Percentiles rank a stretch among this genome's conserved stretches.
phyloP scores from a whole-genome alignment of 1,140 invertebrate species.

The Drosophila azteca region DNA sequence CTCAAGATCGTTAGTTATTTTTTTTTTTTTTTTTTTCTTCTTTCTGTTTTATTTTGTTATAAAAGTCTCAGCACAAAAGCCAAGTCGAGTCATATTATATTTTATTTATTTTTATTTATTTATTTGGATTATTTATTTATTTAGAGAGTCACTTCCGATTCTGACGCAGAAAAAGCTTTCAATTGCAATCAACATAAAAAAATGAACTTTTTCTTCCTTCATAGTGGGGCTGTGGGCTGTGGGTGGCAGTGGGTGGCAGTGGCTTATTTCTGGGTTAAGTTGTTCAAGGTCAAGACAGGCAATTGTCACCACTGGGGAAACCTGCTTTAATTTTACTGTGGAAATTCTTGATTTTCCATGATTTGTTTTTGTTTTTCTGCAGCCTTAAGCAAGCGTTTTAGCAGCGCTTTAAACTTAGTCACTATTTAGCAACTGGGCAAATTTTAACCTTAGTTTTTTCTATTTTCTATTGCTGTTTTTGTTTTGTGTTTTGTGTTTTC shows the following conservation, averaged over 20 bases:
- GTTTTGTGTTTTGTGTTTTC: constrained; percentile 14
- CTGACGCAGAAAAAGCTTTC: constrained; percentile 18
- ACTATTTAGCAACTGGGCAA: constrained; percentile 46
- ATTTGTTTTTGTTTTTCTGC: too few relatives aligned
- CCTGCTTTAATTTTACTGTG: too few relatives aligned
- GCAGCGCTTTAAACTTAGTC: constrained; percentile 17
- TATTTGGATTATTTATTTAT: constrained; percentile 8
- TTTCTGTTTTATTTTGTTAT: neutral
- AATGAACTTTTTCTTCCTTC: constrained; percentile 1
- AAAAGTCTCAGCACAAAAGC: constrained; percentile 29
- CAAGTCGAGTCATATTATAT: constrained; percentile 21
- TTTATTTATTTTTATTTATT: neutral
- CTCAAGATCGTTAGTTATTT: constrained; percentile 69
- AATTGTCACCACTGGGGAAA: too few relatives aligned
- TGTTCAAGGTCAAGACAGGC: constrained; percentile 1
- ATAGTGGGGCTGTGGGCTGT: too few relatives aligned
- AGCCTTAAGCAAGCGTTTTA: neutral
- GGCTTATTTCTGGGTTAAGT: neutral
- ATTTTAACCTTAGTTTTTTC: constrained; percentile 59
- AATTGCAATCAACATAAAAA: constrained; percentile 10
- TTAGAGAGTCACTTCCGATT: constrained; percentile 2
- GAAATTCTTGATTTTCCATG: too few relatives aligned
- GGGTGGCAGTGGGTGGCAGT: too few relatives aligned
- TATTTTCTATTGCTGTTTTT: constrained; percentile 3
- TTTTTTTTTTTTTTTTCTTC: constrained; percentile 27